These are phyloP conservation scores for Anableps anableps DNA, from an alignment of 2,797 vertebrate species.

Conservation along the genomic window DNA sequence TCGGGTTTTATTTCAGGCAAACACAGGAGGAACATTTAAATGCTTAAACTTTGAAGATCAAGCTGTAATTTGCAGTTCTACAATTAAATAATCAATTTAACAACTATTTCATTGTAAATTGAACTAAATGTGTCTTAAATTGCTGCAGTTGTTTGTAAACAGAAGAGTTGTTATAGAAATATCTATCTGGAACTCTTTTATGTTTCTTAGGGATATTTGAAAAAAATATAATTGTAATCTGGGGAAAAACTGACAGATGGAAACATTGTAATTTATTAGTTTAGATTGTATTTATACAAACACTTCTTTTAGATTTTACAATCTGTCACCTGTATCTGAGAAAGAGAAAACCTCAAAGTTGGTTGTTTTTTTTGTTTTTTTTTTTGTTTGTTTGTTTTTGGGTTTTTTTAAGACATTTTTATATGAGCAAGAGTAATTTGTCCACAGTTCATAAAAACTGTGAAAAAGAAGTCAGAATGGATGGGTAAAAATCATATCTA, in stretches of 20 bases:
- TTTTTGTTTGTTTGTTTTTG: not conserved
- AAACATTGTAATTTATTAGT: too few species aligned
- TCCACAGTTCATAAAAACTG: not conserved
- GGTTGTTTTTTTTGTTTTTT: not conserved
- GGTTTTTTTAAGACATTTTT: not conserved
- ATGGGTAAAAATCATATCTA: not conserved
- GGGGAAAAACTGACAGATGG: too few species aligned
- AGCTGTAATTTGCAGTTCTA: not conserved
- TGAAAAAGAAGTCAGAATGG: not conserved
- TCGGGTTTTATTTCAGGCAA: not conserved
- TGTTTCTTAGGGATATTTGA: not conserved
- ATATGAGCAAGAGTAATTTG: not conserved
- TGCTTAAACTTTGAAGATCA: not conserved
- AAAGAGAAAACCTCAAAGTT: not conserved
- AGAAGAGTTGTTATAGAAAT: not conserved
- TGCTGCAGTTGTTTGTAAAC: not conserved
- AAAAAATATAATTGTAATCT: too few species aligned
- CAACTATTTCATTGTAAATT: not conserved
- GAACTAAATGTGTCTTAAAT: not conserved
- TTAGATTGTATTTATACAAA: not conserved
- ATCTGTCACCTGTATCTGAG: not conserved
- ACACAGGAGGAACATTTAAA: not conserved
- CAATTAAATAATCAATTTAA: not conserved
- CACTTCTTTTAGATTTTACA: not conserved
- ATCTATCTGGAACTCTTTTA: not conserved